These are phyloP conservation scores for Cyrtodaria siliqua DNA, from an alignment of 2,888 invertebrate species.

Conservation along the genomic window DNA sequence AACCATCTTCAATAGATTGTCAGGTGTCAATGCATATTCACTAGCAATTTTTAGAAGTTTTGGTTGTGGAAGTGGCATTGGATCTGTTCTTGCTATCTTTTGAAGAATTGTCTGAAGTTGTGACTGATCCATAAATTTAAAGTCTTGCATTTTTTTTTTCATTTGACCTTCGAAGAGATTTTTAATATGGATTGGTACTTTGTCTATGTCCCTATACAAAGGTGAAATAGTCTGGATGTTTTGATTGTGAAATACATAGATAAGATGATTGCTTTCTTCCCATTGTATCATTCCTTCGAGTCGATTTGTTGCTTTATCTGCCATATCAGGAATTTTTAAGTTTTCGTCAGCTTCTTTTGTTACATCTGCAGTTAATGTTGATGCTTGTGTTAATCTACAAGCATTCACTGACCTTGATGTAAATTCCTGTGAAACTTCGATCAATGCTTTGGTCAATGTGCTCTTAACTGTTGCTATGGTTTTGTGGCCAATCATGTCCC, in stretches of 20 bases:
- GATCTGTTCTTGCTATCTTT: constrained; percentile 50
- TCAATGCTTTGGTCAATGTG: constrained; percentile 33
- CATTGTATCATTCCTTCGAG: constrained; percentile 71
- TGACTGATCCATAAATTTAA: constrained; percentile 24
- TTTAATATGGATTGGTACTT: constrained; percentile 56
- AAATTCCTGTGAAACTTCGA: constrained; percentile 54
- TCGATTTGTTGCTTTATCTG: constrained; percentile 13
- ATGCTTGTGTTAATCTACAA: constrained; percentile 35
- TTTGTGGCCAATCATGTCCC: constrained; percentile 51
- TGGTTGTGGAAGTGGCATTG: constrained; percentile 7
- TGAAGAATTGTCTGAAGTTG: constrained; percentile 54
- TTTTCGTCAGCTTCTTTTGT: too few species aligned
- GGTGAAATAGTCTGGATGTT: constrained; percentile 68
- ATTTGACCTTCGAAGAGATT: constrained; percentile 69
- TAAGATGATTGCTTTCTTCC: constrained; percentile 71
- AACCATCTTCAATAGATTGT: constrained; percentile 75
- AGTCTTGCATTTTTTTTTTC: constrained; percentile 55
- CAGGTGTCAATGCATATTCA: constrained; percentile 71
- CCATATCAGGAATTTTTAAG: constrained; percentile 19
- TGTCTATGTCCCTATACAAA: constrained; percentile 53
- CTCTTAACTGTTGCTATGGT: constrained; percentile 25
- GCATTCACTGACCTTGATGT: constrained; percentile 37
- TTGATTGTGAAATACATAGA: constrained; percentile 68
- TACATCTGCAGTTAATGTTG: constrained; percentile 3
- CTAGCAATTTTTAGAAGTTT: constrained; percentile 10